phyloP scores from a whole-genome alignment of 1,140 invertebrate species.

The Neodiprion lecontei region DNA sequence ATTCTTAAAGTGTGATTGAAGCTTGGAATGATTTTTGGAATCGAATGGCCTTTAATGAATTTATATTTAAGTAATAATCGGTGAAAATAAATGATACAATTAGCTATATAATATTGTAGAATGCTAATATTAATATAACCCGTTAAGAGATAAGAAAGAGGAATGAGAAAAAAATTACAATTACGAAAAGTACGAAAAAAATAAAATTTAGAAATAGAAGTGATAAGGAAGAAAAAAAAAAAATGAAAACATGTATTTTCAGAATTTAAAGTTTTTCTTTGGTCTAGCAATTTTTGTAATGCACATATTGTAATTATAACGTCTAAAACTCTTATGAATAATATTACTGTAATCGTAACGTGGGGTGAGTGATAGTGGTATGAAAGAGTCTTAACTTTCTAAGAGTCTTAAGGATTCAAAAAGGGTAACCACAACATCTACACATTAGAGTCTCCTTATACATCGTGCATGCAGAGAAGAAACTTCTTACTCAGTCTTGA shows the following conservation, averaged over 20 bases:
- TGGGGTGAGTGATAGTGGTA: conserved; percentile 38
- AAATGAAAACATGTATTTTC: conserved; percentile 6
- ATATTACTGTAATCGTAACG: conserved; percentile 17
- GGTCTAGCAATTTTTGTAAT: conserved; percentile 11
- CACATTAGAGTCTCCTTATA: too few relatives aligned
- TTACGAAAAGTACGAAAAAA: not conserved
- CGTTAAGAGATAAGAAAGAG: not conserved
- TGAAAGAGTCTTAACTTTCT: too few relatives aligned
- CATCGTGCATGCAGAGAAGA: too few relatives aligned
- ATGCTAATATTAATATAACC: conserved; percentile 1
- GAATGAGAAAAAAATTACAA: too few relatives aligned
- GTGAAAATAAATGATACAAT: conserved; percentile 14
- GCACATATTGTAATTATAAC: conserved; percentile 14
- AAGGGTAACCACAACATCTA: too few relatives aligned
- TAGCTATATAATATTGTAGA: conserved; percentile 1
- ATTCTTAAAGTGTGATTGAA: conserved; percentile 9
- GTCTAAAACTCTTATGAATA: not conserved
- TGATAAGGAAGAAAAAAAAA: not conserved
- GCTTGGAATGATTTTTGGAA: conserved; percentile 10
- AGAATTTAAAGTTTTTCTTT: conserved; percentile 8
- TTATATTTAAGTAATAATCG: conserved; percentile 6
- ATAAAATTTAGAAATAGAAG: not conserved
- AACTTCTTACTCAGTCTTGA: conserved; percentile 30
- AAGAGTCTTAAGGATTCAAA: too few relatives aligned
- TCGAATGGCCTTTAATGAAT: conserved; percentile 12